Conservation (phyloP, 2,888 invertebrate species). For the Dermolepida albohirtum region DNA sequence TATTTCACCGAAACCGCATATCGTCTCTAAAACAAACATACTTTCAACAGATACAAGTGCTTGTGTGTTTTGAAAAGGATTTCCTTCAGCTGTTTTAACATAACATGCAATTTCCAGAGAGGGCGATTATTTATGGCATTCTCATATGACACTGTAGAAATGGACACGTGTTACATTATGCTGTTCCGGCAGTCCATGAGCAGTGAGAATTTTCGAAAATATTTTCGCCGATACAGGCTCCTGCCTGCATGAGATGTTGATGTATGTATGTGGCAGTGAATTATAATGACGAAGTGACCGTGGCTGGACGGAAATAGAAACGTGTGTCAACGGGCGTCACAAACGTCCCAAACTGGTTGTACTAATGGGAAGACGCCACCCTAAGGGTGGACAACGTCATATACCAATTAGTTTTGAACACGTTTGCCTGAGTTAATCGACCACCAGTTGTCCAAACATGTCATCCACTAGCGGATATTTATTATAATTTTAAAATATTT, state of each 20-base stretch:
- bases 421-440: constrained; percentile 29
- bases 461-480: constrained; percentile 1
- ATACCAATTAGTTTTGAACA: constrained; percentile 48
- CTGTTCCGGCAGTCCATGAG: constrained; percentile 14
- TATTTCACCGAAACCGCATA: too few relatives aligned
- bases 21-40: constrained; percentile 17
- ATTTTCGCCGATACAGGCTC: constrained; percentile 30
- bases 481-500: not conserved
- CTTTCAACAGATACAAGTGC: constrained; percentile 18
- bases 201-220: constrained; percentile 23
- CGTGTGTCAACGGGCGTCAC: constrained; percentile 49
- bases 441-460: constrained; percentile 40
- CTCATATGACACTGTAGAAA: constrained; percentile 29
- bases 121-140: constrained; percentile 27
- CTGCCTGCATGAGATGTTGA: constrained; percentile 17
- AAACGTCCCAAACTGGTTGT: constrained; percentile 47
- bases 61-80: constrained; percentile 34
- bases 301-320: constrained; percentile 47
- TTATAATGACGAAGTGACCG: constrained; percentile 42
- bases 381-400: constrained; percentile 49
- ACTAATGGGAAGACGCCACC: constrained; percentile 49
- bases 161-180: constrained; percentile 28
- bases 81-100: constrained; percentile 37
- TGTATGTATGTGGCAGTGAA: constrained; percentile 36
- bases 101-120: constrained; percentile 26